phyloP scores from a whole-genome alignment of 2,113 vertebrate genomes.

The Lasiurus cinereus region DNA sequence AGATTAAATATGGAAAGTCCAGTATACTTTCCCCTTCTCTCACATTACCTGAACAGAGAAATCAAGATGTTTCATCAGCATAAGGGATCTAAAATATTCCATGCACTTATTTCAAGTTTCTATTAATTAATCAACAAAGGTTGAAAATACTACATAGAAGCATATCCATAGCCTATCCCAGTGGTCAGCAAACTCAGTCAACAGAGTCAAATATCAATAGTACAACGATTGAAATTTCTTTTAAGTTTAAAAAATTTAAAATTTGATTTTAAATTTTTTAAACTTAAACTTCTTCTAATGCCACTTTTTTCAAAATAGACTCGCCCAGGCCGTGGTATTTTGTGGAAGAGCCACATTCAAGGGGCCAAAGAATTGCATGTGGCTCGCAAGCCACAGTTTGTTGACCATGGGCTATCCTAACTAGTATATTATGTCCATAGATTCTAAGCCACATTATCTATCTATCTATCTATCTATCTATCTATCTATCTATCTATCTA shows the following conservation, averaged over 20 bases:
- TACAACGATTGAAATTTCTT: too few relatives aligned
- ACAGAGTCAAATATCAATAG: too few relatives aligned
- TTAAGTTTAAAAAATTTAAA: too few relatives aligned
- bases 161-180: background rate
- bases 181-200: too few relatives aligned
- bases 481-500: background rate
- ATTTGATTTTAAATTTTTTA: too few relatives aligned
- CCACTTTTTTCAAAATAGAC: too few relatives aligned
- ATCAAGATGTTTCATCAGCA: conserved; percentile 11
- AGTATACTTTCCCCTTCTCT: background rate
- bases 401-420: background rate
- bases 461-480: background rate
- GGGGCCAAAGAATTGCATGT: too few relatives aligned
- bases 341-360: too few relatives aligned
- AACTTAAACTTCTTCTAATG: too few relatives aligned
- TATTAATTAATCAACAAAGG: background rate
- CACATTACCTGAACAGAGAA: conserved; percentile 20
- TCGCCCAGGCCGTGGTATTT: too few relatives aligned
- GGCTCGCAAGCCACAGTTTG: too few relatives aligned
- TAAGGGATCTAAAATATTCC: background rate
- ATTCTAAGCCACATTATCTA: background rate
- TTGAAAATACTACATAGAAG: background rate
- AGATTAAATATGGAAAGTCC: background rate
- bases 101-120: background rate
- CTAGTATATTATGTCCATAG: background rate